A percentile compares a stretch with the other conserved stretches of the same genome.
These are phyloP conservation scores for Ptychodera flava DNA, from an alignment of 35 echinoderm and acorn worm genomes.

Conservation along the genomic window DNA sequence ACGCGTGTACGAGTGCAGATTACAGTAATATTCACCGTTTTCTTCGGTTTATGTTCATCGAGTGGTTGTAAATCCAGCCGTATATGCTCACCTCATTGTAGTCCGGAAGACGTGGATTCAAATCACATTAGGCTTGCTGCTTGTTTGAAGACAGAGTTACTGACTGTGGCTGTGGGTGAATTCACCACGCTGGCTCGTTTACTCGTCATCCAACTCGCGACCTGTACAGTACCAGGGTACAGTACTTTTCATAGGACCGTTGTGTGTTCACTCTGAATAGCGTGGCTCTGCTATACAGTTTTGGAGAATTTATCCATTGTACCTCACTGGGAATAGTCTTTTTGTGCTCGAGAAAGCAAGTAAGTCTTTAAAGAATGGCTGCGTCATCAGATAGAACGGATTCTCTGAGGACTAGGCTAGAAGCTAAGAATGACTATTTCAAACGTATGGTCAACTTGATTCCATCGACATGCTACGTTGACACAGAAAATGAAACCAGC, in stretches of 20 bases:
- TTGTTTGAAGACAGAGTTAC: background rate
- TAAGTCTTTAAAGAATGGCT: background rate
- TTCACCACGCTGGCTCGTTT: too few relatives aligned
- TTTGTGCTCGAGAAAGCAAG: too few relatives aligned
- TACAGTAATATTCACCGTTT: too few relatives aligned
- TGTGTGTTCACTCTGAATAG: too few relatives aligned
- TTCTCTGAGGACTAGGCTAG: slow-evolving; percentile 14
- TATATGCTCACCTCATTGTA: background rate
- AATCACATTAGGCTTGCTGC: background rate
- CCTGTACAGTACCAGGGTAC: background rate
- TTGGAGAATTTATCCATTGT: too few relatives aligned
- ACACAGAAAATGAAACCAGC: slow-evolving; percentile 39
- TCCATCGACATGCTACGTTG: slow-evolving; percentile 60
- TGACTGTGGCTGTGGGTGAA: too few relatives aligned
- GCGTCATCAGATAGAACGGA: background rate
- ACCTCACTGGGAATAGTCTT: too few relatives aligned
- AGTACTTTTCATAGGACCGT: too few relatives aligned
- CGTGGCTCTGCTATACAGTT: background rate
- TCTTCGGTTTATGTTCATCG: background rate
- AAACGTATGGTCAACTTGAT: slow-evolving; percentile 68
- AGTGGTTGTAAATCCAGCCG: background rate
- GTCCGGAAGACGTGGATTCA: background rate
- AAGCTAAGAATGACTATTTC: slow-evolving; percentile 61
- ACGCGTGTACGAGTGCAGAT: background rate
- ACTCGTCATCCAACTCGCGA: background rate